Evolutionary conservation across 2,888 invertebrate species (phyloP), one percentile per base, ranked within the genome.

Genomic region (Diaprepes abbreviatus): DNA sequence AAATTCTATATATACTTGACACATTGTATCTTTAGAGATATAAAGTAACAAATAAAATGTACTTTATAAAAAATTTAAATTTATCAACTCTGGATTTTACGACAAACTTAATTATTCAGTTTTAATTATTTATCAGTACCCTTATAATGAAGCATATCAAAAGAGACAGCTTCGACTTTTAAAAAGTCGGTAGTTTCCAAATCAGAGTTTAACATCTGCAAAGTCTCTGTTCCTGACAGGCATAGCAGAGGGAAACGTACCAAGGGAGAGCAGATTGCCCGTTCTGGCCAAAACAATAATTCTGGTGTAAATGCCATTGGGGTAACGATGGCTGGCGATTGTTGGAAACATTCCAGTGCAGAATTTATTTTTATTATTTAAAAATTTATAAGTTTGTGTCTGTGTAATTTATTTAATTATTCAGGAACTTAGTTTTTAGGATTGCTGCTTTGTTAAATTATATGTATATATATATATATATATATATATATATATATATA

Each of bases 281-380:
- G 6, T 17, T 40, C 40, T 43, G 43, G 9, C 21, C 43, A n/a
- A 43, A 21, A 43, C 43, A 43, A 43, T 43, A 3, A 40, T 40
- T 40, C 17, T n/a, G 19, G 43, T 43, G 43, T 43, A 17, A 43
- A n/a, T 43, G 10, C n/a, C 19, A 43, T 14, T 21, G 21, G 2
- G 10, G 10, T 21, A 43, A 21, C 0, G 9, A n/a, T 3, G 21
- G 43, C 21, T n/a, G 4, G 3, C 4, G 19, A 43, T 43, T 43
- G 10, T 21, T 9, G 16, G 10, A 16, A 40, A 17, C 17, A 7
- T 16, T 17, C 10, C 10, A 40, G n/a, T n/a, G n/a, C n/a, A n/a
- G n/a, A n/a, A n/a, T n/a, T n/a, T n/a, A n/a, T n/a, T n/a, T n/a
- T n/a, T n/a, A n/a, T n/a, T n/a, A n/a, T n/a, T n/a, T n/a, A n/a